These are phyloP conservation scores for Danaus chrysippus DNA, from an alignment of 2,888 invertebrate genomes.

Conservation along the genomic window DNA sequence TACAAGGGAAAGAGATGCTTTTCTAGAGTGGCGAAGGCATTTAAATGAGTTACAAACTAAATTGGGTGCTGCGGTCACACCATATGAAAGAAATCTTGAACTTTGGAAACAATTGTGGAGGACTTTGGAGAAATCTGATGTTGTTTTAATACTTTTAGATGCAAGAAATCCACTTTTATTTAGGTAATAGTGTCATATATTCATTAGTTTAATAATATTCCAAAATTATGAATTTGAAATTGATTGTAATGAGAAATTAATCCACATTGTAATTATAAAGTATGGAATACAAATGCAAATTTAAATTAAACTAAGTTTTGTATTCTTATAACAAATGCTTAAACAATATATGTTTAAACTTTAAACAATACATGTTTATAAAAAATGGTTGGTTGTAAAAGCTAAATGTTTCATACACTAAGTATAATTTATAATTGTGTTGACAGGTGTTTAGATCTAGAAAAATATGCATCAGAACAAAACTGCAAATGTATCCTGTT, in stretches of 20 bases:
- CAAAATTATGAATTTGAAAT: background rate
- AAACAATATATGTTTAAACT: no score
- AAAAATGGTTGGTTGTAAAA: background rate
- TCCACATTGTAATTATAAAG: background rate
- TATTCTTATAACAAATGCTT: no score
- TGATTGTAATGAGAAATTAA: background rate
- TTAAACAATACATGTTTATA: no score
- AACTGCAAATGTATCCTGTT: conserved; percentile 76
- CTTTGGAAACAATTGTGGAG: conserved; percentile 99
- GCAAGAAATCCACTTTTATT: conserved; percentile 97
- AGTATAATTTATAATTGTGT: background rate
- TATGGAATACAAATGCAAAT: no score
- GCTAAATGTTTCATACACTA: background rate
- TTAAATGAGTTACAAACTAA: conserved; percentile 87
- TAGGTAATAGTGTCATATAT: conserved; percentile 47
- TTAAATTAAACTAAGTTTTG: no score
- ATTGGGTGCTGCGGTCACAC: conserved; percentile 92
- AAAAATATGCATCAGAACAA: conserved; percentile 74
- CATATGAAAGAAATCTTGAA: conserved; percentile 98
- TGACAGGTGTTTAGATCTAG: conserved; percentile 92
- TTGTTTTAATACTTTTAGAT: conserved; percentile 96
- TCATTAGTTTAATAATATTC: background rate
- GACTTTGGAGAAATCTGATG: conserved; percentile 97
- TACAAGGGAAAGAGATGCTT: conserved; percentile 87
- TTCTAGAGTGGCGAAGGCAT: conserved; percentile 93